Evolutionary conservation across 2,113 vertebrate genomes (phyloP), one percentile per base, ranked within the genome.

Genomic region (Dromaius novaehollandiae): DNA sequence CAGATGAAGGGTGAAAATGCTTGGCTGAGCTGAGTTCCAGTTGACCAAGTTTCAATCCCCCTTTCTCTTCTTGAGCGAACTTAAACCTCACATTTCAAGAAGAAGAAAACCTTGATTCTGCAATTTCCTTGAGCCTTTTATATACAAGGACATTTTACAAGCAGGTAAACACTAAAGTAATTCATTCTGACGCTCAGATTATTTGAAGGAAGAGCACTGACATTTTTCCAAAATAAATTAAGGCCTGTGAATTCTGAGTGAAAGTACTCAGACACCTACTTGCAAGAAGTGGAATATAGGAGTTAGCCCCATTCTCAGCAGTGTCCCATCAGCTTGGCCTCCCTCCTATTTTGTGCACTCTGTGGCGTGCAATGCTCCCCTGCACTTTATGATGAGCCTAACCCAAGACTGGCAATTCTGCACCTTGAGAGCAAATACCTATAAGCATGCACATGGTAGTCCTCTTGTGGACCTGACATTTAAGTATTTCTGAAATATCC

Each of bases 201-300:
- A 32, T 65, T 79, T 42, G 74, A 89, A 94, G 25, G 32, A 68
- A 68, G 73, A 85, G 48, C 5, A 24, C 14, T 26, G n/a, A 74
- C 48, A 36, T 6, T 55, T 93, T 94, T 93, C 15, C 73, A 44
- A 65, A 65, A 89, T 85, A 97, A 93, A 96, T 80, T 56, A 85
- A 77, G 63, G 28, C 24, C 50, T 70, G 36, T 25, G 51, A 89
- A 69, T 48, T 32, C 32, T 42, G 40, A 82, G 20, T 65, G 38
- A 63, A 93, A 89, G 44, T 61, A 69, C 10, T 85, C 32, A 65
- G 66, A 56, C n/a, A 61, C 12, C 9, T 55, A 24, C 20, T 7
- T 80, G 19, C 25, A 65, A 89, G 22, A 3, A 82, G 76, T 8
- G 32, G 38, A 65, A 58, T 40, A 70, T 24, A 75, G 40, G 40